Evolutionary conservation across 2,888 invertebrate genomes (phyloP), one percentile per base, ranked within the genome.

Genomic region (Pheosia tremula): DNA sequence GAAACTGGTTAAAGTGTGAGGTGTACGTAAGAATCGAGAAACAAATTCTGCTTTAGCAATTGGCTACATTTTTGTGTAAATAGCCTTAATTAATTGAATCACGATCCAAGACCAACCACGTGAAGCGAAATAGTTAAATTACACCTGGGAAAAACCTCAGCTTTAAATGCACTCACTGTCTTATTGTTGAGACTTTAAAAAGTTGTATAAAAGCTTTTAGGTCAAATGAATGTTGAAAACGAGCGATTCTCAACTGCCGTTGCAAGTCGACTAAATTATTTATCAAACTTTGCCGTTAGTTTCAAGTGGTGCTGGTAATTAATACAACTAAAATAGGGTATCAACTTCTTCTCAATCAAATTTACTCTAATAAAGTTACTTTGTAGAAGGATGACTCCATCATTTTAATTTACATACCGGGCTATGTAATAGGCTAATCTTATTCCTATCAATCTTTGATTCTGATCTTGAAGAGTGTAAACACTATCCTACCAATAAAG

Each of bases 161-260:
- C 66, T 56, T 57, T 56, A 64, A 60, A 56, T 59, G 63, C 62
- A 63, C 56, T 68, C 64, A 59, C 58, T 63, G 63, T 60, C 61
- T 68, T 66, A 73, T 61, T 58, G 58, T 73, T 70, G 69, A 67
- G 67, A 66, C 63, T 68, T 73, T 71, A 64, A 67, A 24, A 69
- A 75, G 61, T 69, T 66, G 61, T 39, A 63, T 62, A 60, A 68
- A 74, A 64, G 66, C 64, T 68, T 71, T 69, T 66, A 69, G 66
- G 66, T 73, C 68, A 63, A 62, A 72, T 61, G 63, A 62, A 67
- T 61, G 60, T 60, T 65, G 57, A 55, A 63, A 71, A 67, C 63
- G 60, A 64, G 57, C 65, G 63, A 71, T 64, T 73, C 64, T 58
- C 58, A 59, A 67, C 54, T 37, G 37, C 60, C 60, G 57, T 63